Evolutionary conservation across 1,140 invertebrate species (phyloP).

Genomic region (Drosophila murphyi): DNA sequence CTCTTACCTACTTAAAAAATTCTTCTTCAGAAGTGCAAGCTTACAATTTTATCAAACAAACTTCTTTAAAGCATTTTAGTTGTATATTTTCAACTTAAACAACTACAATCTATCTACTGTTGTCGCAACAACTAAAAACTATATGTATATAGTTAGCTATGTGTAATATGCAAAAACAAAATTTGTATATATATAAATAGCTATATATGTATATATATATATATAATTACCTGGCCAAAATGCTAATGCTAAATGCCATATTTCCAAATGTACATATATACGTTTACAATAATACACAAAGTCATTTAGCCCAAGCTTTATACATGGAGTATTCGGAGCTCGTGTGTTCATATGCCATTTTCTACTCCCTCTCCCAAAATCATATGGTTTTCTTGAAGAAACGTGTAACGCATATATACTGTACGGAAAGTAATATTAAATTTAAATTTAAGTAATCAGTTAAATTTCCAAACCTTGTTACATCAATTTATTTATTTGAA

Average conservation of each 20-base stretch:
- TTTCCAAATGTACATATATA: background rate
- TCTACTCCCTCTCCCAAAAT: too few species aligned
- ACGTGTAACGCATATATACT: too few species aligned
- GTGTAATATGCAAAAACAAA: background rate
- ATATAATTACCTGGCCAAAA: background rate
- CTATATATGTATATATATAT: conserved; percentile 12
- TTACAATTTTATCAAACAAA: background rate
- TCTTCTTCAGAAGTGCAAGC: background rate
- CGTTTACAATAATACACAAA: conserved; percentile 4
- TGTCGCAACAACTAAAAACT: conserved; percentile 1
- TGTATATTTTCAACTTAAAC: background rate
- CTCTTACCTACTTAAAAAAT: too few species aligned
- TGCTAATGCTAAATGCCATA: too few species aligned
- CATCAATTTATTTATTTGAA: too few species aligned
- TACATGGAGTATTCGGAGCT: conserved; percentile 60
- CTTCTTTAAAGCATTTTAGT: background rate
- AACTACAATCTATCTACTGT: conserved; percentile 16
- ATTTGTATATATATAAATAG: conserved; percentile 7
- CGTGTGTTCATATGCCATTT: conserved; percentile 32
- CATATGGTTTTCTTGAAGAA: too few species aligned
- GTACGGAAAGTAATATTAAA: too few species aligned
- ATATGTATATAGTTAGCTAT: background rate
- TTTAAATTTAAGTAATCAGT: too few species aligned
- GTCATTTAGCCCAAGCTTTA: conserved; percentile 14
- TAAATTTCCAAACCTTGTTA: too few species aligned